Percentiles rank a stretch among this genome's conserved stretches.
Evolutionary conservation across 1,140 invertebrate species (phyloP).

Genomic region (Euura saliciscinereae): DNA sequence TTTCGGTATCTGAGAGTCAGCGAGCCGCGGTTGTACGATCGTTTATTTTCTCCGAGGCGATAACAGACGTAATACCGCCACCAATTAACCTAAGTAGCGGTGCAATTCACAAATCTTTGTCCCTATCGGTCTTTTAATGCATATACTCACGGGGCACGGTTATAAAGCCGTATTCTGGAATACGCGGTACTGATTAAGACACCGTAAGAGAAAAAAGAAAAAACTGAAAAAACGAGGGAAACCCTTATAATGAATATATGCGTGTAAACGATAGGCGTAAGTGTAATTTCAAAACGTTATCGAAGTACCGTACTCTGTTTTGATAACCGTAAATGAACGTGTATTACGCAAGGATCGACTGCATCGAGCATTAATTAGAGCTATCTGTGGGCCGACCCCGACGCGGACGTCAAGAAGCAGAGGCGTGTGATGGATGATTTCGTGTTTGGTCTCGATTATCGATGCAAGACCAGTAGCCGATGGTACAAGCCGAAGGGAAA

Average conservation of each 20-base stretch:
- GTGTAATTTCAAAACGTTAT: background rate
- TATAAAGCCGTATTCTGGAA: no score
- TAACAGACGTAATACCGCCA: background rate
- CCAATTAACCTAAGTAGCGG: background rate
- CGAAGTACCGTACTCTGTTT: background rate
- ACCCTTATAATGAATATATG: background rate
- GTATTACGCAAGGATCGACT: background rate
- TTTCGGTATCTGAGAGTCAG: background rate
- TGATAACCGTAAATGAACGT: background rate
- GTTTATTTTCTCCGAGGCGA: background rate
- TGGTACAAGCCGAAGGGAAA: background rate
- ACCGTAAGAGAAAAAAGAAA: background rate
- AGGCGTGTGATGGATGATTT: constrained; percentile 6
- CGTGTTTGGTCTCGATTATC: background rate
- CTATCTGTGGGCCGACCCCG: background rate
- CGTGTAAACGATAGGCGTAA: no score
- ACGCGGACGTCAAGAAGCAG: background rate
- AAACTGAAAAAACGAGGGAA: background rate
- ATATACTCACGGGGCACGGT: background rate
- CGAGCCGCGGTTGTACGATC: background rate
- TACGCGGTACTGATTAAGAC: no score
- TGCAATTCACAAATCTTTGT: background rate
- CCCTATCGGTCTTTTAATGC: background rate
- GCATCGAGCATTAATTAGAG: background rate
- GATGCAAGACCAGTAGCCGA: background rate